Evolutionary conservation across 2,797 vertebrate genomes (phyloP).

Genomic region (Alosa sapidissima): DNA sequence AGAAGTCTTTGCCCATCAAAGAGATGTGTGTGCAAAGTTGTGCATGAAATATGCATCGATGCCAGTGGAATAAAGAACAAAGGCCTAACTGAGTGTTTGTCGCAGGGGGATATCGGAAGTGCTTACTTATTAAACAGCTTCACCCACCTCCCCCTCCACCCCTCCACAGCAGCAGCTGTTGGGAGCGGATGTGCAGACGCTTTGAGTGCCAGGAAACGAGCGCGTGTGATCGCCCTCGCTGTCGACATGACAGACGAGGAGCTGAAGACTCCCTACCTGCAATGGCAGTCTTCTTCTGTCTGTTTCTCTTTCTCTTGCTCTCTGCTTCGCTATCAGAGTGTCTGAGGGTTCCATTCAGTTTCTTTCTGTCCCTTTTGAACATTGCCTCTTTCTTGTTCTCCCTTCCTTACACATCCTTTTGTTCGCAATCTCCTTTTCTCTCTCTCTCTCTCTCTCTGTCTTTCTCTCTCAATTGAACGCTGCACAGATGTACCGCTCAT

Average conservation of each 20-base stretch:
- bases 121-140: conserved; percentile 54
- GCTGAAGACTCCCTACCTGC: conserved; percentile 52
- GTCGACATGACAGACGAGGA: conserved; percentile 63
- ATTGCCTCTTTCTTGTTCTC: neutral
- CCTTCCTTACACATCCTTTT: neutral
- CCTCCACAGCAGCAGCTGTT: conserved; percentile 57
- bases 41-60: conserved; percentile 67
- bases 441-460: conserved; percentile 29
- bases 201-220: conserved; percentile 61
- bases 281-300: conserved; percentile 27
- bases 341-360: conserved; percentile 13
- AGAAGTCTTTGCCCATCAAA: conserved; percentile 61
- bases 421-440: conserved; percentile 19
- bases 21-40: conserved; percentile 56
- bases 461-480: conserved; percentile 24
- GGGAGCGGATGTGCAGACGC: conserved; percentile 47
- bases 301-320: neutral
- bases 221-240: conserved; percentile 35
- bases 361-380: neutral
- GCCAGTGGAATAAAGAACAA: conserved; percentile 58
- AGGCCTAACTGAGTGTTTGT: conserved; percentile 10
- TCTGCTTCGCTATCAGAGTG: conserved; percentile 2
- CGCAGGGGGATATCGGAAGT: conserved; percentile 45
- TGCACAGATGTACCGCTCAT: neutral
- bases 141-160: conserved; percentile 43